phyloP scores from a whole-genome alignment of 37 sponge, comb jelly and placozoan species.

The Tethya wilhelma region DNA sequence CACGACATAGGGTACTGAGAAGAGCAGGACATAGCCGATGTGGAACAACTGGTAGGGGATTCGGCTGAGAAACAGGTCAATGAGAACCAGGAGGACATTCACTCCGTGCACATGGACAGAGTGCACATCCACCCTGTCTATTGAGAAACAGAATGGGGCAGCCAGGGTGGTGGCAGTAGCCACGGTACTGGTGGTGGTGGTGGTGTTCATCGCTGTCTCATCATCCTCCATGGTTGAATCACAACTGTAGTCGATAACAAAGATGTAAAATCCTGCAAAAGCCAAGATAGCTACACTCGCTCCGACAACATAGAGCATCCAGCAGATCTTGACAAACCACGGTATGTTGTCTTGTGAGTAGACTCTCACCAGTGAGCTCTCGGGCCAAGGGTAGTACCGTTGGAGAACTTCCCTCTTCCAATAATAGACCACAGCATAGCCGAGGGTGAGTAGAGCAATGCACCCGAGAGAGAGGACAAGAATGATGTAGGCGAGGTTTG shows the following conservation, averaged over 20 bases:
- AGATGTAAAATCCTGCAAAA: constrained; percentile 37
- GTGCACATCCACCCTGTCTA: neutral
- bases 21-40: constrained; percentile 17
- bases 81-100: constrained; percentile 27
- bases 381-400: neutral
- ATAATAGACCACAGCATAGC: constrained; percentile 28
- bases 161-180: neutral
- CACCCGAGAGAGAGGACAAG: neutral
- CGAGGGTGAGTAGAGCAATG: constrained; percentile 8
- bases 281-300: constrained; percentile 5
- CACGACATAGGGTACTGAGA: constrained; percentile 32
- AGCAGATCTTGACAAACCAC: constrained; percentile 51
- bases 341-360: constrained; percentile 41
- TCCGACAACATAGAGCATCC: constrained; percentile 42
- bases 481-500: constrained; percentile 15
- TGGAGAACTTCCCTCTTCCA: neutral
- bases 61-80: constrained; percentile 53
- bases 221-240: neutral
- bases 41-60: constrained; percentile 59
- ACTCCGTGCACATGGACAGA: constrained; percentile 59
- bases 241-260: neutral
- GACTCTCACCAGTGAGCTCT: neutral
- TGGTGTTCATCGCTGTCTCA: neutral
- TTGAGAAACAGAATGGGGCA: too few relatives aligned
- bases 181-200: neutral